A percentile compares a stretch with the other conserved stretches of the same genome.
phyloP scores from a whole-genome alignment of 1,140 invertebrate genomes.

The Lethrus apterus region DNA sequence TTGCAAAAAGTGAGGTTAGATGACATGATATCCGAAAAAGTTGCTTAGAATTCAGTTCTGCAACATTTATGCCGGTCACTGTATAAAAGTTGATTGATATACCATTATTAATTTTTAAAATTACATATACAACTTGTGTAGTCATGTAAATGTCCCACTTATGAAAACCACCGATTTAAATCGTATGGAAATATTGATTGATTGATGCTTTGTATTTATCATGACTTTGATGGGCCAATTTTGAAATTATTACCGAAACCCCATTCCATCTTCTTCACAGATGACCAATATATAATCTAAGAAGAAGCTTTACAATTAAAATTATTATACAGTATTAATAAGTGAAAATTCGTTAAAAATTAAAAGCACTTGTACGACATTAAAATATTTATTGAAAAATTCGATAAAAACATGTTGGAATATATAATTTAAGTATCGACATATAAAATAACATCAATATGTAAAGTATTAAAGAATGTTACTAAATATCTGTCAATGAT shows the following conservation, averaged over 20 bases:
- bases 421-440: slow-evolving; percentile 18
- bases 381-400: slow-evolving; percentile 25
- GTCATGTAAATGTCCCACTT: no score
- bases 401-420: slow-evolving; percentile 17
- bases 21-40: no score
- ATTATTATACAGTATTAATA: not conserved
- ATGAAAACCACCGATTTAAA: no score
- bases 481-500: slow-evolving; percentile 21
- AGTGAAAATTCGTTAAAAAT: not conserved
- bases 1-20: no score
- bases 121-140: no score
- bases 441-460: slow-evolving; percentile 29
- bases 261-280: not conserved
- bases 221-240: no score
- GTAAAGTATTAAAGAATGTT: slow-evolving; percentile 24
- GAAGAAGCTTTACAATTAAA: not conserved
- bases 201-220: no score
- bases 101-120: no score
- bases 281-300: not conserved
- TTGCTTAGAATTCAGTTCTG: no score
- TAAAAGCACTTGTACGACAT: slow-evolving; percentile 9
- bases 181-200: no score
- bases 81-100: no score
- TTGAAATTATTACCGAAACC: not conserved
- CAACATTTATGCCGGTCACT: no score